These are phyloP conservation scores for Eolophus roseicapilla DNA, from an alignment of 2,113 vertebrate genomes.

Conservation along the genomic window DNA sequence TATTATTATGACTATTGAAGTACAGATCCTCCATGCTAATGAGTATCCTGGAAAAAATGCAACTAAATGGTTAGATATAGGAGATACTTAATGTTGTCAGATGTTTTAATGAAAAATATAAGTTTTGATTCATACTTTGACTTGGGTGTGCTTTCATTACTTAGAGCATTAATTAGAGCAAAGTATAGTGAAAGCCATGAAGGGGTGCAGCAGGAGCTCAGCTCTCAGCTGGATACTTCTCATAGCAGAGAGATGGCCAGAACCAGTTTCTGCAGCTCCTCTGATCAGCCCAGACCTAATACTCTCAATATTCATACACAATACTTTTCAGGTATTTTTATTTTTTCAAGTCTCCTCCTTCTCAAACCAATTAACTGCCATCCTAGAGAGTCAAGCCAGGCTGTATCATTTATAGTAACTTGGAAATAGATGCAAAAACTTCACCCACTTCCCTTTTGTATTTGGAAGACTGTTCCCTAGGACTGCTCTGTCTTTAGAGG, in stretches of 20 bases:
- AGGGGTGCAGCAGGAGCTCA: neutral
- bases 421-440: neutral
- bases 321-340: neutral
- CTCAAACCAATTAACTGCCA: neutral
- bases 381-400: neutral
- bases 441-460: neutral
- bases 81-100: neutral
- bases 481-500: neutral
- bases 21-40: neutral
- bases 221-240: neutral
- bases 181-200: neutral
- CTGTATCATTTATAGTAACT: neutral
- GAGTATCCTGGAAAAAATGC: neutral
- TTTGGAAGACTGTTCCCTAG: neutral
- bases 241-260: neutral
- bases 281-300: neutral
- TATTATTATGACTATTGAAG: neutral
- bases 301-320: neutral
- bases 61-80: neutral
- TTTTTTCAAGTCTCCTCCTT: neutral
- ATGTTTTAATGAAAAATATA: neutral
- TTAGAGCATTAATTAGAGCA: neutral
- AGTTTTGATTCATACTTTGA: neutral
- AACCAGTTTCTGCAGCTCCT: neutral
- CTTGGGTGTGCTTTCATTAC: neutral